A percentile compares a stretch with the other conserved stretches of the same genome.
Evolutionary conservation across 2,797 vertebrate genomes (phyloP).

Genomic region (Cichlasoma orientale): DNA sequence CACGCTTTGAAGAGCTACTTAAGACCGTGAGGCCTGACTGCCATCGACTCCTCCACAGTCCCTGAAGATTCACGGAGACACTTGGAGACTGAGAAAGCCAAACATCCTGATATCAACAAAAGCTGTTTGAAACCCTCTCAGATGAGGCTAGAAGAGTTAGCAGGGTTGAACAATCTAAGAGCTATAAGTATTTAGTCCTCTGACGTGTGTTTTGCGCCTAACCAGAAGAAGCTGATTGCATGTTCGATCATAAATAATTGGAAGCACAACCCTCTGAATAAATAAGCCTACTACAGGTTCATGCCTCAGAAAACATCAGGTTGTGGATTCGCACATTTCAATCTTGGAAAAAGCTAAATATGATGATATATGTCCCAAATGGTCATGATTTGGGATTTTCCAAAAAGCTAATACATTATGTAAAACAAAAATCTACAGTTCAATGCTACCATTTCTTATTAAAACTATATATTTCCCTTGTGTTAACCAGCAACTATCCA

Average conservation of each 20-base stretch:
- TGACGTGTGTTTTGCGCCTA: background rate
- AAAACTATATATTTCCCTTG: too few species aligned
- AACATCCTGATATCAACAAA: background rate
- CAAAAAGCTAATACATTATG: background rate
- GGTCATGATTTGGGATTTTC: background rate
- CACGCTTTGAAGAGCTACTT: background rate
- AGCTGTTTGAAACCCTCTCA: background rate
- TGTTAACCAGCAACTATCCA: too few species aligned
- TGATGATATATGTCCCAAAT: too few species aligned
- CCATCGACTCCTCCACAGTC: background rate
- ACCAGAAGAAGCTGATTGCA: background rate
- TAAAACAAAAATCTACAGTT: background rate
- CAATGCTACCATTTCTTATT: too few species aligned
- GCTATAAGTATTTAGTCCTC: background rate
- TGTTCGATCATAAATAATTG: rapidly evolving
- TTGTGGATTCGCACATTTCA: background rate
- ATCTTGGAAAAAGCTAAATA: background rate
- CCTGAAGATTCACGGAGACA: background rate
- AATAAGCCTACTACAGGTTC: too few species aligned
- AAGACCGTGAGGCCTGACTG: background rate
- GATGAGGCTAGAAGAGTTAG: background rate
- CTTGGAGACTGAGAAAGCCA: background rate
- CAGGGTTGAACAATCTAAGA: background rate
- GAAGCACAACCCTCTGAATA: background rate
- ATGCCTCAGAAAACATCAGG: background rate